phyloP scores from a whole-genome alignment of 2,888 invertebrate genomes.

The Pammene aurita region DNA sequence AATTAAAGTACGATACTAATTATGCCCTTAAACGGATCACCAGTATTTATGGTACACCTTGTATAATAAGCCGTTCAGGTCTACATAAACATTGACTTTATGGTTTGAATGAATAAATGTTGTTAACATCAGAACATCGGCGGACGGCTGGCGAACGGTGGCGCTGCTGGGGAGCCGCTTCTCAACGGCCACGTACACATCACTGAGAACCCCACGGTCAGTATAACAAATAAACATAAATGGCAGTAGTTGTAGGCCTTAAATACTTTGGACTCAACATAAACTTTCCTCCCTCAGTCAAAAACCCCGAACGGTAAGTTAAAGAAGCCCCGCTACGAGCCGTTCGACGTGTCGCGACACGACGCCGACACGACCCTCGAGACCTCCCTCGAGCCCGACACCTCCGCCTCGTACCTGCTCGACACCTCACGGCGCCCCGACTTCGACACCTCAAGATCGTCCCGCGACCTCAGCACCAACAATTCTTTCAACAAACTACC shows the following conservation, averaged over 20 bases:
- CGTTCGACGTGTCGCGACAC: slow-evolving; percentile 67
- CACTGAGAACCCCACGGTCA: slow-evolving; percentile 87
- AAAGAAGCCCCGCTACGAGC: slow-evolving; percentile 60
- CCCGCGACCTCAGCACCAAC: slow-evolving; percentile 44
- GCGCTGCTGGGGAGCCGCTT: slow-evolving; percentile 75
- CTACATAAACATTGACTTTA: too few relatives aligned
- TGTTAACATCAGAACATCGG: slow-evolving; percentile 56
- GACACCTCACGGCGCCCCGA: slow-evolving; percentile 63
- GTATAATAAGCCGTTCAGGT: too few relatives aligned
- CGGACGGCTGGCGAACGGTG: slow-evolving; percentile 70
- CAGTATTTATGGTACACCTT: too few relatives aligned
- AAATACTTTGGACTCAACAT: background rate
- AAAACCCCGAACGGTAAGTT: slow-evolving; percentile 74
- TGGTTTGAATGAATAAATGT: background rate
- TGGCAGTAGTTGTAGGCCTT: background rate
- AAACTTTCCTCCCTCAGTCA: slow-evolving; percentile 54
- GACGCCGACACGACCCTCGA: slow-evolving; percentile 65
- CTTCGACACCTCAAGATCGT: slow-evolving; percentile 6
- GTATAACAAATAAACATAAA: slow-evolving; percentile 43
- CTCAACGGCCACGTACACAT: slow-evolving; percentile 85
- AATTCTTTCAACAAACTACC: slow-evolving; percentile 69
- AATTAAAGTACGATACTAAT: too few relatives aligned
- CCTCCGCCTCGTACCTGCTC: slow-evolving; percentile 54
- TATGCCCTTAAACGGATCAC: too few relatives aligned
- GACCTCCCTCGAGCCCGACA: slow-evolving; percentile 58